Conservation (phyloP, 2,113 vertebrate genomes). For the Macroglossus sobrinus region DNA sequence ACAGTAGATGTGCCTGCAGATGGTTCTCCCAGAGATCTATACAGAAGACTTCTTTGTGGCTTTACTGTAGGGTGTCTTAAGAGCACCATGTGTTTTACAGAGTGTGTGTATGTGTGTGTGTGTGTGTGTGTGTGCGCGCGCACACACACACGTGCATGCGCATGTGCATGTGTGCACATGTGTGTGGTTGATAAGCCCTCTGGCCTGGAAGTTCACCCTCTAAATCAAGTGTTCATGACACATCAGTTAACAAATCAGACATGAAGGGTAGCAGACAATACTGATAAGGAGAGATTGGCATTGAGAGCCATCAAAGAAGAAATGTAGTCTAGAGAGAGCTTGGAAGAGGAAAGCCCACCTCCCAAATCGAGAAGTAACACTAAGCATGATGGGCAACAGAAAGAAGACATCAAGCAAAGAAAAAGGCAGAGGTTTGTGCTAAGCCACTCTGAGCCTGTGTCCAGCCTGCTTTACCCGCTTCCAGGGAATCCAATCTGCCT, state of each 20-base stretch:
- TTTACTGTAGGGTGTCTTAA: conserved; percentile 25
- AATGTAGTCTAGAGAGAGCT: background rate
- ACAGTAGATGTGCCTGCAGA: background rate
- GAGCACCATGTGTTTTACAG: background rate
- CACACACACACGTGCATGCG: too few relatives aligned
- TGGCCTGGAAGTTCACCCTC: background rate
- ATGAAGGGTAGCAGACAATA: background rate
- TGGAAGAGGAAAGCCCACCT: background rate
- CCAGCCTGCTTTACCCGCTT: background rate
- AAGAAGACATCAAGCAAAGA: background rate
- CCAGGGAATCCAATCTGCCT: background rate
- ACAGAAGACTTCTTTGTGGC: background rate
- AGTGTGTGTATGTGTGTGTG: background rate
- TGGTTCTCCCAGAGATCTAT: background rate
- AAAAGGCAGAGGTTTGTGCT: background rate
- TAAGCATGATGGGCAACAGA: background rate
- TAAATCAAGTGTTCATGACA: conserved; percentile 9
- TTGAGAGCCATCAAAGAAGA: conserved; percentile 5
- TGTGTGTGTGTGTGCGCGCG: too few relatives aligned
- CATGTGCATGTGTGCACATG: too few relatives aligned
- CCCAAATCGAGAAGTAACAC: background rate
- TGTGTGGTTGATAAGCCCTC: background rate
- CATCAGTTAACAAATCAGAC: background rate
- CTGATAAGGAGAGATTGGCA: conserved; percentile 7
- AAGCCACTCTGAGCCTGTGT: background rate